phyloP scores from a whole-genome alignment of 2,113 vertebrate genomes.

The pig (Sus scrofa) region T2T-Sscrofa CM000812.6:266756501-266757000 shows the following conservation, averaged over 20 bases:
- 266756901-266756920: neutral
- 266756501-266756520: neutral
- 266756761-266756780: neutral
- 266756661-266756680: neutral
- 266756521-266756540: neutral
- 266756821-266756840: neutral
- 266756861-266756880: neutral
- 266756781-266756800: neutral
- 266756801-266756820: neutral
- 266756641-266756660: neutral
- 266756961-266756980: conserved; percentile 3
- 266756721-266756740: neutral
- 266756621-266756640: neutral
- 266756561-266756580: neutral
- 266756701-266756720: neutral
- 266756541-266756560: neutral
- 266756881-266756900: neutral
- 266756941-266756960: neutral
- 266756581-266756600: neutral
- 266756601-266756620: neutral
- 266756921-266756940: neutral
- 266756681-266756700: neutral
- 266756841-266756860: neutral
- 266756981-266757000: neutral
- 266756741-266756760: neutral